These are phyloP conservation scores for Apodemus speciosus DNA, from an alignment of 2,113 vertebrate genomes.

Conservation along the genomic window DNA sequence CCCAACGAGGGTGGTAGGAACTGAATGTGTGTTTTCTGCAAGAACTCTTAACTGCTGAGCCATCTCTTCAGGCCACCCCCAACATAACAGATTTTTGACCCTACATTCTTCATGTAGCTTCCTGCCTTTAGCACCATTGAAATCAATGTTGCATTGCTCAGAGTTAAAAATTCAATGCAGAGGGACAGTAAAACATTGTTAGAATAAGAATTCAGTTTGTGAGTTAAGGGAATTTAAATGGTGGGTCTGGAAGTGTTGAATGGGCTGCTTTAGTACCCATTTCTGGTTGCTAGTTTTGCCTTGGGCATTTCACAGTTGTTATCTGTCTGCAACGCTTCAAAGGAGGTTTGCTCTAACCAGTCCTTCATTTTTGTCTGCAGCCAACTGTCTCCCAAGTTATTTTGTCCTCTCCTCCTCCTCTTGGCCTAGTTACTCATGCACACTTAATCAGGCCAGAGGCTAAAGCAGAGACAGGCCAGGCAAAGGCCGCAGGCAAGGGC, in stretches of 20 bases:
- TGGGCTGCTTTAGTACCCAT: background rate
- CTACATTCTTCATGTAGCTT: background rate
- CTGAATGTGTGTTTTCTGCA: background rate
- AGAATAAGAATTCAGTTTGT: background rate
- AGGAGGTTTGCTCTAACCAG: background rate
- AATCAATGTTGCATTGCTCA: conserved; percentile 9
- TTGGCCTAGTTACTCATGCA: background rate
- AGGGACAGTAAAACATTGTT: background rate
- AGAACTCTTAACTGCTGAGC: background rate
- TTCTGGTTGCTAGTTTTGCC: background rate
- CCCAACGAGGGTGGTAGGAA: background rate
- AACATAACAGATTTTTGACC: background rate
- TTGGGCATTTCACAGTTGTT: background rate
- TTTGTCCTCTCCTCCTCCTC: background rate
- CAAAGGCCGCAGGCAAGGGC: background rate
- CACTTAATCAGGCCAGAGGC: background rate
- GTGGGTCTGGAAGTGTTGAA: background rate
- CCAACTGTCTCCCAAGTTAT: background rate
- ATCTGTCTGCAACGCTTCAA: background rate
- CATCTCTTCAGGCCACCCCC: background rate
- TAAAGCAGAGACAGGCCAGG: background rate
- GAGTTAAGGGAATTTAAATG: background rate
- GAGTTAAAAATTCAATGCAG: conserved; percentile 33
- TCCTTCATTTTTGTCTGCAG: background rate
- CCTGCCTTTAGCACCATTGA: background rate